Percentiles rank a stretch among this genome's conserved stretches.
phyloP scores from a whole-genome alignment of 2,888 invertebrate genomes.

The Cephus runcator region DNA sequence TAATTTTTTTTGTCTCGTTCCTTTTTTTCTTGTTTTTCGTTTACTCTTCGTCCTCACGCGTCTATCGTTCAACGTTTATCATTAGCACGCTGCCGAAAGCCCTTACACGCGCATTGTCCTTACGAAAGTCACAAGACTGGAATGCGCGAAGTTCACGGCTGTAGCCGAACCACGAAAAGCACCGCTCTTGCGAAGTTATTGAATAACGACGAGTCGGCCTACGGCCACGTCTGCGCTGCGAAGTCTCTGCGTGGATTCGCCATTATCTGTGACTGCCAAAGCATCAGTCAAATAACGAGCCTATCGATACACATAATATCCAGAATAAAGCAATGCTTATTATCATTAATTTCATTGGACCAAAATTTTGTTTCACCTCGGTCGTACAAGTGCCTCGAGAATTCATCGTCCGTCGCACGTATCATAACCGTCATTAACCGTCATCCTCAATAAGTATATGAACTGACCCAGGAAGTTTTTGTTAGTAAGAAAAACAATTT shows the following conservation, averaged over 20 bases:
- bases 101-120: neutral
- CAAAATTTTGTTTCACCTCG: neutral
- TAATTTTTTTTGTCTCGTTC: neutral
- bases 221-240: conserved; percentile 32
- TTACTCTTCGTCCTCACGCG: neutral
- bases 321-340: neutral
- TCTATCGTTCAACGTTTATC: neutral
- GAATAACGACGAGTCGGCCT: conserved; percentile 46
- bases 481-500: neutral
- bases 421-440: neutral
- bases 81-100: neutral
- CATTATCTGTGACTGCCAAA: neutral
- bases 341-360: neutral
- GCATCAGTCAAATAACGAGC: neutral
- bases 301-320: neutral
- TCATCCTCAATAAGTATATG: neutral
- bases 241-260: conserved; percentile 15
- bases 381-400: neutral
- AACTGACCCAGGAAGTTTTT: neutral
- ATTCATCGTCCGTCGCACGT: neutral
- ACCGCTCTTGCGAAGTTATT: conserved; percentile 35
- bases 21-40: neutral
- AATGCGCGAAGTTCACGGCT: neutral
- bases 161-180: neutral
- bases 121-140: neutral